A percentile compares a stretch with the other conserved stretches of the same genome.
Evolutionary conservation across 2,888 invertebrate species (phyloP).

Genomic region (Dorcus hopei): DNA sequence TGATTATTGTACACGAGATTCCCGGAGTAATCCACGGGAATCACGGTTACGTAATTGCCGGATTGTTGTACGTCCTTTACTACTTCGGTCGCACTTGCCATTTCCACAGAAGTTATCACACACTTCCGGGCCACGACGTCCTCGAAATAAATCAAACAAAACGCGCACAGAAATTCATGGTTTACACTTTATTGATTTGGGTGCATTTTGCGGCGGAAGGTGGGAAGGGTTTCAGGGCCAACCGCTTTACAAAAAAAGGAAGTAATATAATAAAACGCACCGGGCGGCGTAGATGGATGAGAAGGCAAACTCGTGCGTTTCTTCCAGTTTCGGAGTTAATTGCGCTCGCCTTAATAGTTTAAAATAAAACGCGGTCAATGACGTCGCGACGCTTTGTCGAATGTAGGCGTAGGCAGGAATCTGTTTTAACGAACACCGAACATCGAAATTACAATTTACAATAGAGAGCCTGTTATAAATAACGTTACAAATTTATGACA

Average conservation of each 20-base stretch:
- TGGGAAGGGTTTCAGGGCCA: constrained; percentile 8
- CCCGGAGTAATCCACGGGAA: constrained; percentile 39
- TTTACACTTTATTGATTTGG: constrained; percentile 3
- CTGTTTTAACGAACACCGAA: no score
- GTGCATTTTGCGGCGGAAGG: background rate
- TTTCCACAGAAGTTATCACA: background rate
- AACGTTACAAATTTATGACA: no score
- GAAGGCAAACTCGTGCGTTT: background rate
- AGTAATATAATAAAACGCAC: background rate
- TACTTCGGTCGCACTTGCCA: constrained; percentile 18
- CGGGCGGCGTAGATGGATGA: background rate
- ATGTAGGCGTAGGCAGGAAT: no score
- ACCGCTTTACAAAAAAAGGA: background rate
- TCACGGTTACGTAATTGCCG: constrained; percentile 38
- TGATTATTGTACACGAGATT: constrained; percentile 35
- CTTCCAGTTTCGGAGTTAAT: background rate
- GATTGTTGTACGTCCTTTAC: constrained; percentile 33
- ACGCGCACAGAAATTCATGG: background rate
- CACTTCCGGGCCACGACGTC: background rate
- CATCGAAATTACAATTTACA: no score
- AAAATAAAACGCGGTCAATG: background rate
- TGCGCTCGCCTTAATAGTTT: background rate
- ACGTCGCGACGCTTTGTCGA: background rate
- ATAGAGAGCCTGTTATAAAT: no score
- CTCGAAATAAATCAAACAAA: background rate